A percentile compares a stretch with the other conserved stretches of the same genome.
These are phyloP conservation scores for Sinodicranocentrus sp. DNA, from an alignment of 2,888 invertebrate species.

Conservation along the genomic window DNA sequence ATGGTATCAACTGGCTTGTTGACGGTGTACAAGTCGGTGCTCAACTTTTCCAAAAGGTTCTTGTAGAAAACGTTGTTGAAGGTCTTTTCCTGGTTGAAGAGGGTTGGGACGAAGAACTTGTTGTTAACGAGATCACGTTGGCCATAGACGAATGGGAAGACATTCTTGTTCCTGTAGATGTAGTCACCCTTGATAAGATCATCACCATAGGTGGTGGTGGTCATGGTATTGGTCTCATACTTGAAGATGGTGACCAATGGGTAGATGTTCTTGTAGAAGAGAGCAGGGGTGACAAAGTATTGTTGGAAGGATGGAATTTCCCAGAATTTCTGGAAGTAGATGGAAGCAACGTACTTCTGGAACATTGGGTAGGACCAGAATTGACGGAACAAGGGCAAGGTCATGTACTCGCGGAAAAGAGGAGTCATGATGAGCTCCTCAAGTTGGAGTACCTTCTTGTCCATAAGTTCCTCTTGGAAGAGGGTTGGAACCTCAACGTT, in stretches of 20 bases:
- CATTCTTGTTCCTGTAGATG: constrained; percentile 18
- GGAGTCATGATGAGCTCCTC: constrained; percentile 32
- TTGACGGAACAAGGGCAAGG: constrained; percentile 61
- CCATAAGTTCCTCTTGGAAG: constrained; percentile 20
- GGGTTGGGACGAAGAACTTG: constrained; percentile 22
- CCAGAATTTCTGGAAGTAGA: constrained; percentile 69
- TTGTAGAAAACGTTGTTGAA: constrained; percentile 26
- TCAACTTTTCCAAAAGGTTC: constrained; percentile 34
- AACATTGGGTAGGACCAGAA: constrained; percentile 37
- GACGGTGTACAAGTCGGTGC: constrained; percentile 30
- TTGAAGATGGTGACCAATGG: constrained; percentile 51
- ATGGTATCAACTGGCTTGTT: constrained; percentile 27
- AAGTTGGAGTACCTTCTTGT: constrained; percentile 16
- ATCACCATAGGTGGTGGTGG: background rate
- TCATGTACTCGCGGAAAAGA: constrained; percentile 40
- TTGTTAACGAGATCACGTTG: constrained; percentile 3
- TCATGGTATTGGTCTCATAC: constrained; percentile 22
- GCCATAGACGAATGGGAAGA: constrained; percentile 33
- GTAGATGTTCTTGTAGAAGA: constrained; percentile 72
- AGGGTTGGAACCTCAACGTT: constrained; percentile 8
- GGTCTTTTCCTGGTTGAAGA: background rate
- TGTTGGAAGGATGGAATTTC: constrained; percentile 56
- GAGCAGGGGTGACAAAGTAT: constrained; percentile 68
- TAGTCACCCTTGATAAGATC: background rate
- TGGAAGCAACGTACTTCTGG: constrained; percentile 49